These are phyloP conservation scores for Margarornis squamiger DNA, from an alignment of 2,797 vertebrate species.

Conservation along the genomic window DNA sequence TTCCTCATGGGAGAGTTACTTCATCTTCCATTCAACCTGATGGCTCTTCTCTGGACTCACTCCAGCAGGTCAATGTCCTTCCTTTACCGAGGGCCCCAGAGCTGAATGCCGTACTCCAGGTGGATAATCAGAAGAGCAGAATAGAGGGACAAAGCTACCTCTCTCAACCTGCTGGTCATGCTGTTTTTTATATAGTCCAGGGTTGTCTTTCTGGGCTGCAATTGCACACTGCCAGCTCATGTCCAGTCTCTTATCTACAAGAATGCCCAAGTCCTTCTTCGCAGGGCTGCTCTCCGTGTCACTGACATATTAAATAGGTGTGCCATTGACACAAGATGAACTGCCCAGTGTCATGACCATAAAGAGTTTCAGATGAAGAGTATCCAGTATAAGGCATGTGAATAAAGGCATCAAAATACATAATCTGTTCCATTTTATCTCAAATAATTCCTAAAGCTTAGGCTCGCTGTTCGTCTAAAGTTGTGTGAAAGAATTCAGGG, in stretches of 20 bases:
- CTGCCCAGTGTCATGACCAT: not conserved
- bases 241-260: not conserved
- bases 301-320: not conserved
- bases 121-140: not conserved
- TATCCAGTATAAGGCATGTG: not conserved
- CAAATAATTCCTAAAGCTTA: not conserved
- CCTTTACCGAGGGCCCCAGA: not conserved
- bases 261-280: not conserved
- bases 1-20: not conserved
- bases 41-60: not conserved
- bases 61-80: not conserved
- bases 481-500: not conserved
- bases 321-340: not conserved
- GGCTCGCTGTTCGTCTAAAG: not conserved
- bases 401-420: not conserved
- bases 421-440: not conserved
- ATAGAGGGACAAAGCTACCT: not conserved
- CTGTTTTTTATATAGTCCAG: not conserved
- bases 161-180: fast-evolving
- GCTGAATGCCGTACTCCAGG: not conserved
- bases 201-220: not conserved
- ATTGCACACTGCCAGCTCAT: not conserved
- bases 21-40: not conserved
- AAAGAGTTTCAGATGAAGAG: not conserved
- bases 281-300: not conserved